Percentiles rank a stretch among this genome's conserved stretches.
Evolutionary conservation across 2,113 vertebrate genomes (phyloP).

Genomic region (Lonchura striata): DNA sequence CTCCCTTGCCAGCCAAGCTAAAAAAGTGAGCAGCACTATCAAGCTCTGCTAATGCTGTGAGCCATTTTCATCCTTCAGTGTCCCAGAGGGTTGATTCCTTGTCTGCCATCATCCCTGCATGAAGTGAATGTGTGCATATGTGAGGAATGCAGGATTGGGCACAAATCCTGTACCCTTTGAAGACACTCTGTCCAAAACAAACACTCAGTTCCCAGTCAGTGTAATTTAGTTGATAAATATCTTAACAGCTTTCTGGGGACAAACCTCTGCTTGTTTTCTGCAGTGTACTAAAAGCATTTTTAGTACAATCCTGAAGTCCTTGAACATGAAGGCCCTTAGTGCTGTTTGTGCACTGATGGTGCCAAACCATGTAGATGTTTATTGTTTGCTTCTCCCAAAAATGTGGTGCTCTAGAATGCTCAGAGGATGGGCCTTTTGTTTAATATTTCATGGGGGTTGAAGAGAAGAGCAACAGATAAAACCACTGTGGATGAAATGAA

Average conservation of each 20-base stretch:
- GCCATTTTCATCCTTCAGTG: background rate
- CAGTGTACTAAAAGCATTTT: background rate
- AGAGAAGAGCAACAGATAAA: background rate
- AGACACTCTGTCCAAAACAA: conserved; percentile 8
- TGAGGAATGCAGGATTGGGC: background rate
- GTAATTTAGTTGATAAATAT: conserved; percentile 18
- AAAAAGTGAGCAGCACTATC: background rate
- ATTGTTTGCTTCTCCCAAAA: conserved; percentile 1
- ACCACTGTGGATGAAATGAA: background rate
- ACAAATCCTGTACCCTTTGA: background rate
- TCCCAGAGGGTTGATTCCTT: background rate
- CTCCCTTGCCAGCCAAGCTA: conserved; percentile 7
- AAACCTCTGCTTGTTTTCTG: background rate
- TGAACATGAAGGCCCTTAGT: background rate
- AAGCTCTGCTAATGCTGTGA: background rate
- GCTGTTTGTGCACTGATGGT: background rate
- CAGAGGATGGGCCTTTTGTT: background rate
- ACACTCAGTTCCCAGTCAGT: background rate
- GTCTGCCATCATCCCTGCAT: background rate
- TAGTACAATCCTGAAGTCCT: background rate
- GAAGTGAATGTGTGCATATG: background rate
- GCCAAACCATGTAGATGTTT: background rate
- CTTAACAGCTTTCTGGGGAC: background rate
- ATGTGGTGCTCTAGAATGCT: background rate
- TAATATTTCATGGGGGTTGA: background rate